Base-by-base conservation (phyloP, 2,888 invertebrate genomes). In the Sphaerophoria taeniata region DNA sequence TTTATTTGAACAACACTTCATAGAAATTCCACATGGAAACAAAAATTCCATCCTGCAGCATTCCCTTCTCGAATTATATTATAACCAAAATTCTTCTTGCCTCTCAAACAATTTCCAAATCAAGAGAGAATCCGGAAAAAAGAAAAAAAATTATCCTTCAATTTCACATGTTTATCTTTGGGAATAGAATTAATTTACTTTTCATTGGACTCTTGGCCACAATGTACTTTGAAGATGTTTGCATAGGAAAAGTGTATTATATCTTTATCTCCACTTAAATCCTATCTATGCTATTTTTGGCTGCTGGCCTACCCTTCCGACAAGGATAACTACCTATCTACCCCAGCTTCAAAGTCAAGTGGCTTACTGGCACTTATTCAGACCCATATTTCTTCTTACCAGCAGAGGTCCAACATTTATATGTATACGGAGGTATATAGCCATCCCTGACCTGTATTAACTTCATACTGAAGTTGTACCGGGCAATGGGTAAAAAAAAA, bases 181-280 rank as follows among this genome's bases (percentile, higher is more conserved):
- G 75, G 75, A 81, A 75, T 75, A 45, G 81, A 81, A 75, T 75
- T 75, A 65, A 81, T 65, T 75, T 71, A 60, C 58, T 67, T 81
- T 60, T 60, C 49, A 72, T 51, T 51, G 36, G 56, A 60, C 51
- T 36, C 67, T 53, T 43, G 67, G 67, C 36, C 67, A 67, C 67
- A 67, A 53, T n/a, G 51, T 31, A 2, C 24, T 24, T 24, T 67
- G 16, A 49, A 14, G 36, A 47, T 16, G 47, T 39, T 16, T 39
- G 16, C 2, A 24, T 53, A 45, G 4, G 24, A 24, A 60, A 43
- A 7, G 43, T 61, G 16, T 31, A 2, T 11, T 43, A 16, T 11
- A 11, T 39, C 9, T 36, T 1, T 56, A 3, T 7, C 4, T 36
- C 3, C 16, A 6, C n/a, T n/a, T 47, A 24, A 24, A 24, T 24